Evolutionary conservation across 2,888 invertebrate species (phyloP).

Genomic region (Tanypteryx hageni): DNA sequence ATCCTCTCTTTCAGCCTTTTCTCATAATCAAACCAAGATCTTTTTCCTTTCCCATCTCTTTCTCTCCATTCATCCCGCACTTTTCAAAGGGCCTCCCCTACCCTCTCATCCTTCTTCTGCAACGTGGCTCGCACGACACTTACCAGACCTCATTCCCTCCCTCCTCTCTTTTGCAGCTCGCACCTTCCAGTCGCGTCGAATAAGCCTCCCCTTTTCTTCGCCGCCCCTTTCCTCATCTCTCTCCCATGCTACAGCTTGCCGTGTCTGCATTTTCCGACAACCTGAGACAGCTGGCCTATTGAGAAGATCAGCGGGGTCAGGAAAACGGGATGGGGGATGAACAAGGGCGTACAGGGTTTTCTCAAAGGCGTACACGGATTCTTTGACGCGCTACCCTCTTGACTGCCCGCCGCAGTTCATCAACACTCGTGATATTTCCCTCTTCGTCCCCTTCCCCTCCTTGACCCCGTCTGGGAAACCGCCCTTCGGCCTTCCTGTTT

Average conservation of each 20-base stretch:
- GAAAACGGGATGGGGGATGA: neutral
- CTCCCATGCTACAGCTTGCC: neutral
- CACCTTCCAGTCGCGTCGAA: too few species aligned
- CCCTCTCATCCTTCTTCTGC: neutral
- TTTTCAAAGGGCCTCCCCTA: neutral
- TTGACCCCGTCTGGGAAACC: neutral
- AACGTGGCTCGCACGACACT: neutral
- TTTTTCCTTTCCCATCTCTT: neutral
- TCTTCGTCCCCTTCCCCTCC: neutral
- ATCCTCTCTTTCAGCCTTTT: neutral
- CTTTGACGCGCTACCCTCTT: neutral
- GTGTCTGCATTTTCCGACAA: neutral
- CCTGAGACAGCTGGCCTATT: constrained; percentile 20
- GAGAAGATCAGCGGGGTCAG: neutral
- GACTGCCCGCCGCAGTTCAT: constrained; percentile 28
- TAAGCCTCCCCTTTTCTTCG: too few species aligned
- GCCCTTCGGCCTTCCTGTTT: too few species aligned
- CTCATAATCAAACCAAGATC: constrained; percentile 27
- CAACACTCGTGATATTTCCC: constrained; percentile 11
- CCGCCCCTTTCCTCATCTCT: neutral
- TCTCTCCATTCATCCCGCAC: neutral
- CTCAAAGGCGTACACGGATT: constrained; percentile 29
- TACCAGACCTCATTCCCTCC: too few species aligned
- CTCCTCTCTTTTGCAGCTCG: too few species aligned
- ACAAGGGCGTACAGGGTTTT: neutral